Evolutionary conservation across 2,797 vertebrate genomes (phyloP), one percentile per base, ranked within the genome.

Genomic region (Falco columbarius): DNA sequence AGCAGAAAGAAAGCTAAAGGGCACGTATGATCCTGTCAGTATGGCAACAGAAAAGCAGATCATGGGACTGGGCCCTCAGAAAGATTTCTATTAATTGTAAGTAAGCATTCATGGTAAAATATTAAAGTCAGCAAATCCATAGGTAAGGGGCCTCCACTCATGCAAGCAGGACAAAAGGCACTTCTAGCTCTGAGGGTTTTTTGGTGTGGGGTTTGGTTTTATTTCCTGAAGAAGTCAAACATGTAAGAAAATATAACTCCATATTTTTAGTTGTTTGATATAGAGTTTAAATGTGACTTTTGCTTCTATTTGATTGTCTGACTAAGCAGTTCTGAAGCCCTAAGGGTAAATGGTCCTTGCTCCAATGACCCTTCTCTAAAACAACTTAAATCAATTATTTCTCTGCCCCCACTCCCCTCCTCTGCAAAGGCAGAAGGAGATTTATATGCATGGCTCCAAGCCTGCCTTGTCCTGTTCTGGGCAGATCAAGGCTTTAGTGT

Each of bases 311-410:
- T 82, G 44, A n/a, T 91, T 82, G 68, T 71, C 59, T 93, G 70
- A 84, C 55, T 87, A 67, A 96, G 66, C 75, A 54, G 36, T 71
- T 95, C 79, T 81, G 40, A 80, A 85, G 52, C 56, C 58, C 46
- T 54, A 26, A 68, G 42, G 86, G 40, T 36, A 73, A 87, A 67
- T 46, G 32, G 61, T 88, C 74, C 59, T 80, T 95, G 36, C 26
- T 82, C 21, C 77, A 93, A 94, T 32, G 83, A 92, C 71, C 29
- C n/a, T 93, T 87, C 56, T 74, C 36, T 76, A 49, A 93, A 95
- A 83, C n/a, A 72, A 84, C 11, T 36, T 36, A 66, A 89, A 94
- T 81, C 59, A 56, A 73, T 95, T 85, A 29, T 80, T 93, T 86
- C 54, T 23, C 11, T 10, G 7, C 14, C 7, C 2, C 11, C 12